Conservation (phyloP, 2,113 vertebrate genomes). For the Parotia lawesii region DNA sequence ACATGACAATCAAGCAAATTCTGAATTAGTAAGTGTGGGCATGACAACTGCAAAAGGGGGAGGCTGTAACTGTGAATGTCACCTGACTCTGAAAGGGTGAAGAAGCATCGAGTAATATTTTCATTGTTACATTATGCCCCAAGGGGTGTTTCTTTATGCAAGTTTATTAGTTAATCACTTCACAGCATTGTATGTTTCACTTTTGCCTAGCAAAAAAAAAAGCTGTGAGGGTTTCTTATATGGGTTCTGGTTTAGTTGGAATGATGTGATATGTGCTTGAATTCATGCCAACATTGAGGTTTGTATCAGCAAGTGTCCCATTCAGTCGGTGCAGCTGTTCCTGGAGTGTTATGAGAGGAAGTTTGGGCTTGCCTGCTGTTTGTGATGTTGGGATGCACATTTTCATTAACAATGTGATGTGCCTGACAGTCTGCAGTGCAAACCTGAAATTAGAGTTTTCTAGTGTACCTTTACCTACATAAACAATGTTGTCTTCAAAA, state of each 20-base stretch:
- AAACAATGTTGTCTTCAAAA: not conserved
- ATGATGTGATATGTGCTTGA: not conserved
- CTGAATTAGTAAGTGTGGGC: conserved; percentile 85
- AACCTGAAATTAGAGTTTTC: not conserved
- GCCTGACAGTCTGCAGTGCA: not conserved
- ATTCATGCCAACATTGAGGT: accelerated
- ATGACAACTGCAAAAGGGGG: not conserved
- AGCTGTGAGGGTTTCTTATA: not conserved
- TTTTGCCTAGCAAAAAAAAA: not conserved
- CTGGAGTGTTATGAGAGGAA: not conserved
- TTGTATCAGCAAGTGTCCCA: not conserved
- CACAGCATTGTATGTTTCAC: not conserved
- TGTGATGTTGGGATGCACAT: not conserved
- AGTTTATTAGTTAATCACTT: not conserved
- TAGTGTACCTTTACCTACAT: not conserved
- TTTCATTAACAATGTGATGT: not conserved
- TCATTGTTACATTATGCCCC: not conserved
- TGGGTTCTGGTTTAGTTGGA: not conserved
- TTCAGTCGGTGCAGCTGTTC: not conserved
- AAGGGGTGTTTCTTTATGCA: not conserved
- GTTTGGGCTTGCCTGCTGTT: not conserved
- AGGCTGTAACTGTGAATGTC: not conserved
- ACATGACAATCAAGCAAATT: conserved; percentile 82
- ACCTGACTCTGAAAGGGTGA: not conserved
- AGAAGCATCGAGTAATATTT: not conserved